Base-by-base conservation (phyloP, 2,113 vertebrate genomes). In the Myiozetetes cayanensis region DNA sequence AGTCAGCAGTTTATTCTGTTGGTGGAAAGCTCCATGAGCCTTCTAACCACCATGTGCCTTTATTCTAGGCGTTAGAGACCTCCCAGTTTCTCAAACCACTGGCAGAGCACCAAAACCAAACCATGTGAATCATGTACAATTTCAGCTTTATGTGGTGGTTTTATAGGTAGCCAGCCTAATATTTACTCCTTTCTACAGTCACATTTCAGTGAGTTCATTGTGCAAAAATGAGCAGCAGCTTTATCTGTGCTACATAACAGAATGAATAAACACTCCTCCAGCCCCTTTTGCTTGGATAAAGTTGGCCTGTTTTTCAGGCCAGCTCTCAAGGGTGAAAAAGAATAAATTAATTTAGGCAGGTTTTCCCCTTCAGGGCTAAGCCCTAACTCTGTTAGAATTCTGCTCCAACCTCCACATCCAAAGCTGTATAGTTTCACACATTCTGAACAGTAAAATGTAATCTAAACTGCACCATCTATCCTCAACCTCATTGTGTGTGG, bases 361-460 rank as follows among this genome's bases (percentile, higher is more conserved):
- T 85, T 94, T 88, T 85, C 52, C 56, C 93, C 83, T 79, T 76
- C 78, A 61, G 85, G 52, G 85, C 56, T 83, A 59, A 91, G 84
- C 71, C 79, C 71, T 72, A 35, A 46, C 78, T 76, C 58, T 67
- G 43, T 67, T 8, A 88, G 44, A 79, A 85, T 68, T 59, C 52
- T 79, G 44, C 70, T 81, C 41, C 27, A 61, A 1, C 55, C 55
- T 66, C 50, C 33, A 37, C 35, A 52, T 63, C 35, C 66, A 68
- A 24, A 85, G 67, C 12, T 58, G 25, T 4, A 9, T 4, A 73
- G 6, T 28, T 85, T 85, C 58, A 75, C 82, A 68, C 33, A 30
- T 82, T 10, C 61, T 85, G 83, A 78, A 55, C 22, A 91, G 50
- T 17, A 71, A 77, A 65, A 85, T 50, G 46, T 22, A 47, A 63